Conservation (phyloP, 2,797 vertebrate genomes). For the Brachymystax lenok region DNA sequence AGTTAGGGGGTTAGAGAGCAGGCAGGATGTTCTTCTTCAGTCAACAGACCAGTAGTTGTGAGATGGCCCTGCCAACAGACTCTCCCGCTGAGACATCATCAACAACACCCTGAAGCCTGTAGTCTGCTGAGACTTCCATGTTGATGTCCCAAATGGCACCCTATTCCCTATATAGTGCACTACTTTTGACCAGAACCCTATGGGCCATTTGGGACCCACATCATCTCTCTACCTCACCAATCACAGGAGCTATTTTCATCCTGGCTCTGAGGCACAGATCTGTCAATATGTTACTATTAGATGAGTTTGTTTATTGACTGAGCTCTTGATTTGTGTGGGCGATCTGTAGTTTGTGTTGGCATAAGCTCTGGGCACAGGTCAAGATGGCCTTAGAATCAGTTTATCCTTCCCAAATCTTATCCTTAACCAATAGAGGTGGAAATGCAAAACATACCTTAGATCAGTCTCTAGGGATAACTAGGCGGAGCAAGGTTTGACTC, state of each 20-base stretch:
- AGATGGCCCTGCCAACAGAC: constrained; percentile 13
- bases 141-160: background rate
- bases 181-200: background rate
- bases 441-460: background rate
- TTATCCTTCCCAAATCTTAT: background rate
- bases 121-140: background rate
- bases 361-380: background rate
- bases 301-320: background rate
- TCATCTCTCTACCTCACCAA: background rate
- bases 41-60: constrained; percentile 1
- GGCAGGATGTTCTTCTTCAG: background rate
- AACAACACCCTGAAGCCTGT: background rate
- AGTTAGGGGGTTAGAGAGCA: background rate
- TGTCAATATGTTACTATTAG: background rate
- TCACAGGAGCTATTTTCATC: background rate
- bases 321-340: constrained; percentile 25
- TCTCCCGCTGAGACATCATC: constrained; percentile 21
- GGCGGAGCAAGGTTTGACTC: constrained; percentile 34
- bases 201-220: too few relatives aligned
- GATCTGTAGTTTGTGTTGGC: constrained; percentile 34
- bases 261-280: background rate
- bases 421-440: background rate
- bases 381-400: too few relatives aligned
- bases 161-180: background rate
- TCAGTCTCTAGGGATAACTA: constrained; percentile 5